Conservation (phyloP, 1,140 invertebrate genomes). For the Ctenoplectra terminalis region DNA sequence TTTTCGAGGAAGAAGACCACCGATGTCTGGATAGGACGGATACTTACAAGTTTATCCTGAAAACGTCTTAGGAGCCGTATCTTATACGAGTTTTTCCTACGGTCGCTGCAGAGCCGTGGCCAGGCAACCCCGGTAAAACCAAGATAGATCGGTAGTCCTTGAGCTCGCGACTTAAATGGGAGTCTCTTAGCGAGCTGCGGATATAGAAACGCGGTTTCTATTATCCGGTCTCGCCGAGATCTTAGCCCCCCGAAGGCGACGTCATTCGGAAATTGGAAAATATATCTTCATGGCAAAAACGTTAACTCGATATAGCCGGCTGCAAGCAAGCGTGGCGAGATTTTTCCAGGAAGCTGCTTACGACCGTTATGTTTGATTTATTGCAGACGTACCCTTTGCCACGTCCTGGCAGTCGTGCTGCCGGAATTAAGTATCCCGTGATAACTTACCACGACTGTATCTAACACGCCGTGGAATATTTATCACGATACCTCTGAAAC, state of each 20-base stretch:
- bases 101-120: not conserved
- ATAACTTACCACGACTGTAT: constrained; percentile 46
- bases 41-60: not conserved
- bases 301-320: constrained; percentile 39
- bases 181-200: constrained; percentile 49
- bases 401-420: constrained; percentile 27
- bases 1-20: too few relatives aligned
- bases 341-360: constrained; percentile 71
- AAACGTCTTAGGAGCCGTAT: constrained; percentile 29
- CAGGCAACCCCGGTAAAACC: constrained; percentile 15
- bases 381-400: constrained; percentile 48
- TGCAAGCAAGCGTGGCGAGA: constrained; percentile 21
- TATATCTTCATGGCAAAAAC: constrained; percentile 65
- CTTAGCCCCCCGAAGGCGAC: constrained; percentile 39
- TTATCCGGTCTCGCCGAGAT: constrained; percentile 63
- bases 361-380: constrained; percentile 69
- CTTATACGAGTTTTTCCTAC: constrained; percentile 42
- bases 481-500: constrained; percentile 26
- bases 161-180: constrained; percentile 57
- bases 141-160: constrained; percentile 51
- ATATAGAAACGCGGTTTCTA: constrained; percentile 65
- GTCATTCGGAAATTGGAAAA: constrained; percentile 73
- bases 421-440: constrained; percentile 63
- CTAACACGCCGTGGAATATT: constrained; percentile 47
- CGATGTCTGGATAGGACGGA: not conserved